Percentiles rank a stretch among this genome's conserved stretches.
phyloP scores from a whole-genome alignment of 2,888 invertebrate species.

The Synergus itoensis region DNA sequence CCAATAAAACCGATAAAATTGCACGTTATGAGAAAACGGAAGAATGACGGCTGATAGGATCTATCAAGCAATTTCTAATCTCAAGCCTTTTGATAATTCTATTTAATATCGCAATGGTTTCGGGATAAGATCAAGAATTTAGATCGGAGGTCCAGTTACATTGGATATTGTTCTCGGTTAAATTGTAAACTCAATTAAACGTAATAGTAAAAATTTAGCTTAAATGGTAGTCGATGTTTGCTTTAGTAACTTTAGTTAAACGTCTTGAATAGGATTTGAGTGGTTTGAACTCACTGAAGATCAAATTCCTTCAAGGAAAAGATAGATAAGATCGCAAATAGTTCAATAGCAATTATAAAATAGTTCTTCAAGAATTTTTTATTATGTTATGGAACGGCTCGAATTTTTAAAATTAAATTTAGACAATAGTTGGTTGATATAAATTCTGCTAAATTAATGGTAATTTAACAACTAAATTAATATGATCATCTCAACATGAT shows the following conservation, averaged over 20 bases:
- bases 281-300: background rate
- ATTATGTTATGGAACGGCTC: background rate
- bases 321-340: slow-evolving; percentile 1
- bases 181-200: background rate
- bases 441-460: background rate
- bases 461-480: background rate
- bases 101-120: background rate
- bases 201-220: background rate
- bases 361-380: no score
- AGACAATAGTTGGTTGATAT: background rate
- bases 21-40: background rate
- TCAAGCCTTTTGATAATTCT: background rate
- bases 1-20: background rate
- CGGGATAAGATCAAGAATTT: background rate
- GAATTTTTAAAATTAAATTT: background rate
- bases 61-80: slow-evolving; percentile 3
- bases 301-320: slow-evolving; percentile 1
- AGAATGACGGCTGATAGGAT: background rate
- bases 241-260: background rate
- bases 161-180: background rate
- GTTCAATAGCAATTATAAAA: background rate
- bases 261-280: background rate
- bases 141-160: background rate
- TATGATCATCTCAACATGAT: background rate
- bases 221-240: background rate